Evolutionary conservation across 1,140 invertebrate species (phyloP).

Genomic region (Arion vulgaris): DNA sequence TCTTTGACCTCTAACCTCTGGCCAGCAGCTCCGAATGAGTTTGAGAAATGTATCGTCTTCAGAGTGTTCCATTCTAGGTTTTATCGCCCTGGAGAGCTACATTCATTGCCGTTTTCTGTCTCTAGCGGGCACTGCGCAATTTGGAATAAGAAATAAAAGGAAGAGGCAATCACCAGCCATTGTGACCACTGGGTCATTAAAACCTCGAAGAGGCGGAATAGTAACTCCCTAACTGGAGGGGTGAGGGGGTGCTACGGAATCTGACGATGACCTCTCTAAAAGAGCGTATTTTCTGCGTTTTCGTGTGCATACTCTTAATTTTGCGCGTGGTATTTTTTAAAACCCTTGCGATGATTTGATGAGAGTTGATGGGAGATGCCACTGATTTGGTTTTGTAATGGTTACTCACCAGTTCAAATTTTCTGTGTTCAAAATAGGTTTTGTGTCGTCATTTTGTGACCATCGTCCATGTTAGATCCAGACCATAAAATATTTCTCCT

Average conservation of each 20-base stretch:
- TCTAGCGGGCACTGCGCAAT: constrained; percentile 5
- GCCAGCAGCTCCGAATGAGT: constrained; percentile 20
- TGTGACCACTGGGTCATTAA: constrained; percentile 19
- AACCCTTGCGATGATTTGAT: not conserved
- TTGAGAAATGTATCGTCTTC: constrained; percentile 30
- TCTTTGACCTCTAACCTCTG: constrained; percentile 25
- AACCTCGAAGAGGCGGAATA: not conserved
- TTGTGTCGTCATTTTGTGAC: too few relatives aligned
- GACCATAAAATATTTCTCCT: too few relatives aligned
- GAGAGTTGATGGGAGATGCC: too few relatives aligned
- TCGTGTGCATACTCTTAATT: not conserved
- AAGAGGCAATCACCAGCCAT: constrained; percentile 26
- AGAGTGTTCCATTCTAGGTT: not conserved
- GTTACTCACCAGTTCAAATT: too few relatives aligned
- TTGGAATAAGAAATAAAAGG: constrained; percentile 20
- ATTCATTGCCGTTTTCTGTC: constrained; percentile 16
- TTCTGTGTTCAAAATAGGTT: too few relatives aligned
- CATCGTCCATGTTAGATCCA: too few relatives aligned
- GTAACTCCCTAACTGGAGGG: not conserved
- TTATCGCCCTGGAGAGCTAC: not conserved
- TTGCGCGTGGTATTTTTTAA: not conserved
- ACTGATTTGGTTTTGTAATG: too few relatives aligned
- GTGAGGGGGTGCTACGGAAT: not conserved
- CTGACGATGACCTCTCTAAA: not conserved
- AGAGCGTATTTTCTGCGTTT: not conserved